Conservation (phyloP, 2,113 vertebrate species). For the Engraulis encrasicolus region DNA sequence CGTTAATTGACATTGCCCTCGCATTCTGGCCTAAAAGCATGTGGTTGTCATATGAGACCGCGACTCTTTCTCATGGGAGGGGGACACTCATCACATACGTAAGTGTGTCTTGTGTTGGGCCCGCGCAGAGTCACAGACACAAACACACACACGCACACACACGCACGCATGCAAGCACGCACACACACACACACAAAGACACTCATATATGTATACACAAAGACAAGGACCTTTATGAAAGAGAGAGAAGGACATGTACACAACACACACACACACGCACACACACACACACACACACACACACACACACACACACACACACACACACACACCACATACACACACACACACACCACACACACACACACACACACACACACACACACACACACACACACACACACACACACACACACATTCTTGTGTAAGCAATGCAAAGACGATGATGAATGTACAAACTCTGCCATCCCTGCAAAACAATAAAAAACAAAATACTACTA, state of each 20-base stretch:
- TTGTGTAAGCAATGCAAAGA: not conserved
- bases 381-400: not conserved
- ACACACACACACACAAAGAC: too few relatives aligned
- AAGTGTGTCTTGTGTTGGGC: too few relatives aligned
- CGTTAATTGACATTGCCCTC: slow-evolving; percentile 69
- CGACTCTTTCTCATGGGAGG: slow-evolving; percentile 51
- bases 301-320: slow-evolving; percentile 20
- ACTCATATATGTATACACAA: too few relatives aligned
- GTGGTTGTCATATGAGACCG: slow-evolving; percentile 33
- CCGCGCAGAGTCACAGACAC: too few relatives aligned
- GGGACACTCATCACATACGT: slow-evolving; percentile 21
- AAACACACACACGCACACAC: slow-evolving; percentile 52
- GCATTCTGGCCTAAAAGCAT: slow-evolving; percentile 61
- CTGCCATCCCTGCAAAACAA: too few relatives aligned
- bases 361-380: not conserved
- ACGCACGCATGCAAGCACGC: slow-evolving; percentile 30
- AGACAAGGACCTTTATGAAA: not conserved
- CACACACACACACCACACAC: too few relatives aligned
- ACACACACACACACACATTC: not conserved
- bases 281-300: slow-evolving; percentile 3
- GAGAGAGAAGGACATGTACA: not conserved
- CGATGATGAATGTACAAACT: not conserved
- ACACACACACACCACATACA: not conserved
- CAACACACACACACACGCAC: slow-evolving; percentile 14
- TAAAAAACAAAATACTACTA: too few relatives aligned